Percentiles rank a stretch among this genome's conserved stretches.
Evolutionary conservation across 1,140 invertebrate species (phyloP).

Genomic region (Drosophila carrolli): DNA sequence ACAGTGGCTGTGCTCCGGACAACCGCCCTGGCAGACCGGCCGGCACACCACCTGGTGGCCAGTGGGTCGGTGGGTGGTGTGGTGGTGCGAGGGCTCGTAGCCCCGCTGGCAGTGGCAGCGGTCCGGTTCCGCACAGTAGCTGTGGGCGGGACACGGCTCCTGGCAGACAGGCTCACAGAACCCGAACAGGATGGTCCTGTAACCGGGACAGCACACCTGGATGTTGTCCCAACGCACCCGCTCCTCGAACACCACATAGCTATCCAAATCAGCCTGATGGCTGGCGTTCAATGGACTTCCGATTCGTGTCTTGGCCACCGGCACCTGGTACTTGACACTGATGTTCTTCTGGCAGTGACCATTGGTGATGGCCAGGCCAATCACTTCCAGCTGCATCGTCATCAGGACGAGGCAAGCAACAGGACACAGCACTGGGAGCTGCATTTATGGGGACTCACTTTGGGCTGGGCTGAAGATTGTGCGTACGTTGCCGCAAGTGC

Average conservation of each 20-base stretch:
- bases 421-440: conserved; percentile 27
- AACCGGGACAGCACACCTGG: conserved; percentile 72
- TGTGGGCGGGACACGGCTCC: conserved; percentile 84
- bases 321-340: conserved; percentile 76
- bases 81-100: conserved; percentile 79
- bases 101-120: conserved; percentile 87
- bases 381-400: background rate
- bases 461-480: conserved; percentile 30
- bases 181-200: conserved; percentile 74
- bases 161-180: conserved; percentile 73
- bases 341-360: conserved; percentile 77
- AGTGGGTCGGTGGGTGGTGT: conserved; percentile 35
- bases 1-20: conserved; percentile 71
- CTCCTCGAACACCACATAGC: conserved; percentile 65
- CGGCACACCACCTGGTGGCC: conserved; percentile 64
- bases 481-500: conserved; percentile 35
- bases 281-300: conserved; percentile 12
- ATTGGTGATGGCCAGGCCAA: conserved; percentile 61
- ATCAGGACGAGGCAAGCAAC: conserved; percentile 18
- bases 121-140: conserved; percentile 87
- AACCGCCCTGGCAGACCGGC: conserved; percentile 69
- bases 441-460: conserved; percentile 31
- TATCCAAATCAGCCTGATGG: conserved; percentile 12
- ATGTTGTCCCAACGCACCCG: conserved; percentile 70
- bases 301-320: conserved; percentile 46